Conservation (phyloP, 1,140 invertebrate genomes). For the Dendroctonus ponderosae region DNA sequence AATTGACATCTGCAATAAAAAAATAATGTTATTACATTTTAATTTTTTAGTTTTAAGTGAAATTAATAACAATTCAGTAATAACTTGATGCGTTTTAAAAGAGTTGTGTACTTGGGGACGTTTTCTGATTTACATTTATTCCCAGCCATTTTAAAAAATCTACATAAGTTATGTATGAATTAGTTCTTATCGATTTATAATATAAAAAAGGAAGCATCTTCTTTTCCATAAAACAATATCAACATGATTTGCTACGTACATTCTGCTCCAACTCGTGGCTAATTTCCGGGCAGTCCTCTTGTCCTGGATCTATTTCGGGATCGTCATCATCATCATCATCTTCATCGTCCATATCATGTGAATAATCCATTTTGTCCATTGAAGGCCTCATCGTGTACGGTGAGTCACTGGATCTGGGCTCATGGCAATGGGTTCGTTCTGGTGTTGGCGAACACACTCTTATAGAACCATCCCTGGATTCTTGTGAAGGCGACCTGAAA, state of each 20-base stretch:
- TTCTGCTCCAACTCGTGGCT: slow-evolving; percentile 47
- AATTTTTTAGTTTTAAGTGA: too few relatives aligned
- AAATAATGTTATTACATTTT: too few relatives aligned
- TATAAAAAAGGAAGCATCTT: slow-evolving; percentile 13
- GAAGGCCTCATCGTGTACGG: slow-evolving; percentile 66
- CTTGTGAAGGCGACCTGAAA: slow-evolving; percentile 51
- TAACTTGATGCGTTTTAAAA: too few relatives aligned
- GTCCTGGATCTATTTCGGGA: slow-evolving; percentile 56
- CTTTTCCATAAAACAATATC: too few relatives aligned
- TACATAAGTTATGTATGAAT: too few relatives aligned
- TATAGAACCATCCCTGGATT: slow-evolving; percentile 46
- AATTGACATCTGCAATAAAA: too few relatives aligned
- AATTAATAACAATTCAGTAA: too few relatives aligned
- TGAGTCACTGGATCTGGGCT: slow-evolving; percentile 57
- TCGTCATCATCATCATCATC: slow-evolving; percentile 52
- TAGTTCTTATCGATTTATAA: neutral
- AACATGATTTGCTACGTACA: slow-evolving; percentile 48
- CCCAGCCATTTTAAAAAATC: too few relatives aligned
- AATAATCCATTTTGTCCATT: slow-evolving; percentile 49
- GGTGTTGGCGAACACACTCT: slow-evolving; percentile 46
- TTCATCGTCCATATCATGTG: slow-evolving; percentile 32
- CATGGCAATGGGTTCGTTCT: slow-evolving; percentile 66
- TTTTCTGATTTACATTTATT: too few relatives aligned
- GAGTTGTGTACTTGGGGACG: too few relatives aligned
- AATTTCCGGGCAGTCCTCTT: slow-evolving; percentile 56